Conservation (phyloP, 2,888 invertebrate species). For the Noctua janthina region DNA sequence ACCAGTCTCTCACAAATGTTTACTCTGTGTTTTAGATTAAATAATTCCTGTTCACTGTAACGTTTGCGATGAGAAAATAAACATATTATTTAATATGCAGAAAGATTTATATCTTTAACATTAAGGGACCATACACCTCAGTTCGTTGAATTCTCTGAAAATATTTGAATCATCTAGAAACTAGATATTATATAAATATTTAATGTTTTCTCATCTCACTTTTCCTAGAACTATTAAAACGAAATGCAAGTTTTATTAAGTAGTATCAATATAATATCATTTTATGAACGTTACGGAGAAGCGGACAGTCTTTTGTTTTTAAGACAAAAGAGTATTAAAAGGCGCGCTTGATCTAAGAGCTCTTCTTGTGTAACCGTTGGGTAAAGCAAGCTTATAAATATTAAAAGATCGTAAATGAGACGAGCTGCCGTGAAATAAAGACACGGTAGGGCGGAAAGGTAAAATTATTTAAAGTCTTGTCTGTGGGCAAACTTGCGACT, state of each 20-base stretch:
- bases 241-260: slow-evolving; percentile 17
- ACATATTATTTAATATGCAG: not conserved
- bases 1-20: too few species aligned
- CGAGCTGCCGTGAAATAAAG: not conserved
- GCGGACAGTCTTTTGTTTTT: slow-evolving; percentile 19
- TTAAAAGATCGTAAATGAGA: slow-evolving; percentile 7
- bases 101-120: not conserved
- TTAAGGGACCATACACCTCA: not conserved
- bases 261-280: not conserved
- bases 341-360: slow-evolving; percentile 17
- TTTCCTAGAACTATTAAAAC: slow-evolving; percentile 14
- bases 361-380: not conserved
- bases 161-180: not conserved
- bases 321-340: slow-evolving; percentile 23
- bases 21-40: too few species aligned
- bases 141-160: not conserved
- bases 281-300: not conserved
- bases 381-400: slow-evolving; percentile 15
- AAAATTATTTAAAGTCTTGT: not conserved
- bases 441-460: not conserved
- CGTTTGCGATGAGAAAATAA: too few species aligned
- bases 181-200: not conserved
- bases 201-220: not conserved
- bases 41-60: too few species aligned
- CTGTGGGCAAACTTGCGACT: not conserved